phyloP scores from a whole-genome alignment of 1,140 invertebrate genomes.

The Hycleus cichorii region DNA sequence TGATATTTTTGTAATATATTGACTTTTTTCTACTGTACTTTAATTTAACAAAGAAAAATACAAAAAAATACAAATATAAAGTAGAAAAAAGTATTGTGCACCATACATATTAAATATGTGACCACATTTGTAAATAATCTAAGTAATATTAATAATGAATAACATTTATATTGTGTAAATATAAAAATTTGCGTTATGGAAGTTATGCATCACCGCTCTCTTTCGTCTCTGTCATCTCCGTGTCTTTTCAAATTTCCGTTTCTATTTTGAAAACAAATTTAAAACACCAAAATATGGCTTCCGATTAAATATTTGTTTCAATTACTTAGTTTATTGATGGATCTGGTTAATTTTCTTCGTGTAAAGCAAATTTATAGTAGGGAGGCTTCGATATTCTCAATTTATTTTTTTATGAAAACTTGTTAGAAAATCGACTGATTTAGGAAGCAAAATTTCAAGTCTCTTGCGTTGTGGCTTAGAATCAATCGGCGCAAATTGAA shows the following conservation, averaged over 20 bases:
- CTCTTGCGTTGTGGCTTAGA: too few relatives aligned
- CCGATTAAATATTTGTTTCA: neutral
- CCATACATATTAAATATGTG: conserved; percentile 28
- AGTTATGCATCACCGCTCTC: conserved; percentile 18
- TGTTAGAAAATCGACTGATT: neutral
- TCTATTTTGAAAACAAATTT: neutral
- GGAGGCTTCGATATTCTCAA: conserved; percentile 18
- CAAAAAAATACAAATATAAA: neutral
- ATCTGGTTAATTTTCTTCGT: conserved; percentile 13
- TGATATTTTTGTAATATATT: conserved; percentile 15
- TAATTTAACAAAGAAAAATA: neutral
- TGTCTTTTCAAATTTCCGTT: conserved; percentile 3
- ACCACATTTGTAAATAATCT: conserved; percentile 32
- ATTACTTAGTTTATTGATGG: conserved; percentile 10
- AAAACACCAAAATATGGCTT: neutral
- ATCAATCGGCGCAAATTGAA: too few relatives aligned
- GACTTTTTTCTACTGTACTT: conserved; percentile 19
- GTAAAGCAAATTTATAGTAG: conserved; percentile 3
- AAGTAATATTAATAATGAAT: conserved; percentile 23
- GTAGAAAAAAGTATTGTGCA: conserved; percentile 20
- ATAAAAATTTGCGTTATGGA: conserved; percentile 16
- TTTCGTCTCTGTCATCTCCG: conserved; percentile 7
- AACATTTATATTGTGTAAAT: conserved; percentile 21
- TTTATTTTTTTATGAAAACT: conserved; percentile 11
- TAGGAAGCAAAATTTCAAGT: too few relatives aligned